These are phyloP conservation scores for Salminus brasiliensis DNA, from an alignment of 2,113 vertebrate genomes.

Conservation along the genomic window DNA sequence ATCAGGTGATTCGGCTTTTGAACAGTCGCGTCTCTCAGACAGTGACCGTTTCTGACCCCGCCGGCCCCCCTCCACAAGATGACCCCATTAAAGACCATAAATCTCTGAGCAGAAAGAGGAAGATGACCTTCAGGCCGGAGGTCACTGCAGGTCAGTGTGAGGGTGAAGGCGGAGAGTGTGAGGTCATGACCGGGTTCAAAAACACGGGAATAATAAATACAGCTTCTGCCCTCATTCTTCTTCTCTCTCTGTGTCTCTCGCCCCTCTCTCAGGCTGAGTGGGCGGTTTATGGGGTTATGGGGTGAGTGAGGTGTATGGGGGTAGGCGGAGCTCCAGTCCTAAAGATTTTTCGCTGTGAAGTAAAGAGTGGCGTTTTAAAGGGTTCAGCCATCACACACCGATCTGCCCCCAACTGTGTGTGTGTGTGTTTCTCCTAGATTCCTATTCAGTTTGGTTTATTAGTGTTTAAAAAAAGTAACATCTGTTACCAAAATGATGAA, in stretches of 20 bases:
- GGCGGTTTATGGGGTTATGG: slow-evolving; percentile 9
- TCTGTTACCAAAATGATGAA: too few relatives aligned
- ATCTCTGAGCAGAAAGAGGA: slow-evolving; percentile 71
- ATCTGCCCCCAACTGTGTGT: background rate
- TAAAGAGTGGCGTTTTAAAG: slow-evolving; percentile 15
- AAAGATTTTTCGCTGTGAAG: slow-evolving; percentile 23
- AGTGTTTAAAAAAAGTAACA: too few relatives aligned
- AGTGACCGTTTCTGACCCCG: background rate
- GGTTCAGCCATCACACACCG: background rate
- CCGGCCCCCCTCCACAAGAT: background rate
- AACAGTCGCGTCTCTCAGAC: slow-evolving; percentile 44
- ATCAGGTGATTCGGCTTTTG: slow-evolving; percentile 24
- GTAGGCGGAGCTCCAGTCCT: background rate
- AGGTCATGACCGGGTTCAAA: slow-evolving; percentile 59
- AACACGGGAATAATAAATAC: slow-evolving; percentile 61
- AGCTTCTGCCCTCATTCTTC: slow-evolving; percentile 51
- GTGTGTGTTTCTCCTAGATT: background rate
- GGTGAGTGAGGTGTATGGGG: slow-evolving; percentile 9
- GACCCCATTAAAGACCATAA: slow-evolving; percentile 74
- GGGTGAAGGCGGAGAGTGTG: slow-evolving; percentile 63
- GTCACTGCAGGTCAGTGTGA: slow-evolving; percentile 64
- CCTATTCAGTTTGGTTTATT: background rate
- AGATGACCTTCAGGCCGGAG: slow-evolving; percentile 52
- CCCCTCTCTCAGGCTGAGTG: background rate
- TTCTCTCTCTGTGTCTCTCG: slow-evolving; percentile 39